Percentiles rank a stretch among this genome's conserved stretches.
These are phyloP conservation scores for Malacoctenus gilli DNA, from an alignment of 2,797 vertebrate species.

Conservation along the genomic window DNA sequence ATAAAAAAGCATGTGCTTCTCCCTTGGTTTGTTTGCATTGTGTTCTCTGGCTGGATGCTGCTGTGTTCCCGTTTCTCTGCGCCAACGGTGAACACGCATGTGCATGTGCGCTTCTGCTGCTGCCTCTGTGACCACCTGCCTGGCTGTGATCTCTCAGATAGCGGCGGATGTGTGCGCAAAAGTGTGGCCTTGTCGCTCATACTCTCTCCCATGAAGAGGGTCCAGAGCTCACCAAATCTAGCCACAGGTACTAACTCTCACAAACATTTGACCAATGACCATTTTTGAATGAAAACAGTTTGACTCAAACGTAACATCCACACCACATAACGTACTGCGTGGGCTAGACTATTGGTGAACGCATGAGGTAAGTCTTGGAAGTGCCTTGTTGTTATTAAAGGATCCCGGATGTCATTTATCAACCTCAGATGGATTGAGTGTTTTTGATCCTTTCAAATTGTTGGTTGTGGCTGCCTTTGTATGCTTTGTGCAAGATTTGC, in stretches of 20 bases:
- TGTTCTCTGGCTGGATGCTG: conserved; percentile 71
- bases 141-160: conserved; percentile 93
- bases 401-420: conserved; percentile 14
- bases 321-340: neutral
- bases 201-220: conserved; percentile 97
- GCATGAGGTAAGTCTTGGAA: conserved; percentile 42
- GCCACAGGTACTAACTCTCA: conserved; percentile 82
- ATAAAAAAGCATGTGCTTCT: conserved; percentile 84
- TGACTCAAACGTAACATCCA: neutral
- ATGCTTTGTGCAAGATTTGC: conserved; percentile 32
- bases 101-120: conserved; percentile 75
- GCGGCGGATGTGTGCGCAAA: conserved; percentile 93
- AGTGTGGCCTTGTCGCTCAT: conserved; percentile 91
- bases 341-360: neutral
- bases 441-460: conserved; percentile 30
- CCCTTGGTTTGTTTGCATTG: conserved; percentile 71
- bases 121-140: conserved; percentile 61
- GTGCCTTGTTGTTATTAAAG: conserved; percentile 18
- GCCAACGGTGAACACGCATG: conserved; percentile 44
- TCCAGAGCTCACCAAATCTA: conserved; percentile 97
- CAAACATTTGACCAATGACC: conserved; percentile 41
- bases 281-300: conserved; percentile 1
- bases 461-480: conserved; percentile 22
- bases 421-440: conserved; percentile 23
- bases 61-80: conserved; percentile 12